Evolutionary conservation across 2,888 invertebrate species (phyloP), one percentile per base, ranked within the genome.

Genomic region (Pristionchus entomophagus): DNA sequence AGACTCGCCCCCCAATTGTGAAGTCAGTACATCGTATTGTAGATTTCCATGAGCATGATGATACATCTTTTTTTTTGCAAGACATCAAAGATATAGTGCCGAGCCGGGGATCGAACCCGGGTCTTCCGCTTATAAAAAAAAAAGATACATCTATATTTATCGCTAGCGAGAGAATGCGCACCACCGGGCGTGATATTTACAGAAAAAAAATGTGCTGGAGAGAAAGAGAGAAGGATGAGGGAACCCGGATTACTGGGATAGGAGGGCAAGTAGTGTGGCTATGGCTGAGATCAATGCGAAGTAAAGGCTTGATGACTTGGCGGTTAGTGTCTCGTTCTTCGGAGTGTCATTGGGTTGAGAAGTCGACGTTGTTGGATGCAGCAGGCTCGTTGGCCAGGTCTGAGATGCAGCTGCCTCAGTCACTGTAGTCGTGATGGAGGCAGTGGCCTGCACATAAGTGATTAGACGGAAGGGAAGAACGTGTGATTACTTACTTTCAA

Each of bases 131-230:
- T n/a, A n/a, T n/a, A n/a, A n/a, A n/a, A n/a, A n/a, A n/a, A n/a
- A n/a, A n/a, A n/a, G n/a, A n/a, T n/a, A n/a, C n/a, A n/a, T n/a
- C n/a, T n/a, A n/a, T n/a, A n/a, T 62, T 62, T 62, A 62, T 62
- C 32, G 29, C 17, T 32, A 10, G 17, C 2, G 38, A 38, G 69
- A 6, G 17, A 19, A n/a, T 8, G 38, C 4, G n/a, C 17, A 38
- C 17, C 38, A 69, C 69, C 69, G 69, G 69, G 69, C n/a, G n/a
- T 69, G 69, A 69, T 69, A 69, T 62, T 62, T 69, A 69, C 38
- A 69, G 69, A 69, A 69, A 69, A 65, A n/a, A n/a, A n/a, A n/a
- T n/a, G n/a, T 38, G 22, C 4, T 10, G 38, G 38, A 69, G 38
- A 38, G 38, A 69, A n/a, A 69, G 38, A 38, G 38, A 69, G 69